Conservation (phyloP, 2,113 vertebrate genomes). For the Uria lomvia region DNA sequence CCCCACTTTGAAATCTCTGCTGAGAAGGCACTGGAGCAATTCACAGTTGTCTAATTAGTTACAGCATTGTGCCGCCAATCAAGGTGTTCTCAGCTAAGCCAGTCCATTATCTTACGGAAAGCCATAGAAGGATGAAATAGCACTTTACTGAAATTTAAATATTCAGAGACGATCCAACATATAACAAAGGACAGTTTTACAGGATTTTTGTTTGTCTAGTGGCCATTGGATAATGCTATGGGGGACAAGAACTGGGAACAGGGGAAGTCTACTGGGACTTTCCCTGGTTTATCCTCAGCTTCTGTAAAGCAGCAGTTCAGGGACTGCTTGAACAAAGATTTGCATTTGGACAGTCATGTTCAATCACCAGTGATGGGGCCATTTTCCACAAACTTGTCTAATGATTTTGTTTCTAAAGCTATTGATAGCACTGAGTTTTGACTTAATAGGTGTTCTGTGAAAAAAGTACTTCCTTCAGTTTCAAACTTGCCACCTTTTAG, state of each 20-base stretch:
- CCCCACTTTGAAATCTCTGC: not conserved
- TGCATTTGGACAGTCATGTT: not conserved
- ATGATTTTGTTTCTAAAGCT: not conserved
- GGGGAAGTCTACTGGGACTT: not conserved
- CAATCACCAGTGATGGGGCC: not conserved
- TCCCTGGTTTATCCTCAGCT: not conserved
- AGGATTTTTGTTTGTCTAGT: not conserved
- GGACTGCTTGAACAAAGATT: not conserved
- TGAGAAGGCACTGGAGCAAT: not conserved
- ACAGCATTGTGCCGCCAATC: not conserved
- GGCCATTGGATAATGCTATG: not conserved
- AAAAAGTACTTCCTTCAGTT: conserved; percentile 7
- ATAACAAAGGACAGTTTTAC: not conserved
- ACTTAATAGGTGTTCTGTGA: not conserved
- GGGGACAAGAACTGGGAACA: not conserved
- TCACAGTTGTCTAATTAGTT: not conserved
- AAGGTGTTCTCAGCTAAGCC: not conserved
- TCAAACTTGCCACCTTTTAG: not conserved
- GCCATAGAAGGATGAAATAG: not conserved
- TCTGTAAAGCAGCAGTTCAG: not conserved
- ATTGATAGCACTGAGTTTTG: not conserved
- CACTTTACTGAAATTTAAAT: not conserved
- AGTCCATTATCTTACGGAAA: not conserved
- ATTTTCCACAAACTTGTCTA: not conserved
- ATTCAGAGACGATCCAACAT: not conserved